Conservation (phyloP, 2,113 vertebrate species). For the Tragelaphus strepsiceros region DNA sequence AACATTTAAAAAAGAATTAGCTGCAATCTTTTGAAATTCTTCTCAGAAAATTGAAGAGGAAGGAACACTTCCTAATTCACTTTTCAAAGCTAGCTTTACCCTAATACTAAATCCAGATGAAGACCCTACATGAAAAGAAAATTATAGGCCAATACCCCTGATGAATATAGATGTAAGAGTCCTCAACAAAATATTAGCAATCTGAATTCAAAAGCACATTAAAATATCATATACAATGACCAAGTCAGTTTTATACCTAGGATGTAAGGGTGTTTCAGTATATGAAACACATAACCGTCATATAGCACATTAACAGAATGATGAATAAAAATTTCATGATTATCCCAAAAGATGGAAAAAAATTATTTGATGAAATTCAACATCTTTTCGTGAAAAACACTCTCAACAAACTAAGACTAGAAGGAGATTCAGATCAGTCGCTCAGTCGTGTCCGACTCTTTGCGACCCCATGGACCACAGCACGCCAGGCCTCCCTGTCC, state of each 20-base stretch:
- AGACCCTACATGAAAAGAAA: neutral
- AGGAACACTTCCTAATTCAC: neutral
- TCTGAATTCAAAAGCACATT: neutral
- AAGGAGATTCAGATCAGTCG: neutral
- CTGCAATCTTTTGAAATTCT: neutral
- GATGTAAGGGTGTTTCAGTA: neutral
- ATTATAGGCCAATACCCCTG: neutral
- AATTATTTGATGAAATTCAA: neutral
- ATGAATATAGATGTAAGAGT: neutral
- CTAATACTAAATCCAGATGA: neutral
- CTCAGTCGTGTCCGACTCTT: no score
- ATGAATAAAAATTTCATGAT: neutral
- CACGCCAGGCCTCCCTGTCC: no score
- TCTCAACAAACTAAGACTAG: neutral
- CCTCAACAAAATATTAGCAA: neutral
- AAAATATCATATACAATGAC: neutral
- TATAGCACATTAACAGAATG: neutral
- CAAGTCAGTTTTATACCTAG: neutral
- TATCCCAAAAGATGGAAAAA: neutral
- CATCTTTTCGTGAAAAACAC: neutral
- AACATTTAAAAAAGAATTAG: neutral
- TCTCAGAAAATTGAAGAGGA: neutral
- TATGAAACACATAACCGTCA: neutral
- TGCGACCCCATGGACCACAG: no score
- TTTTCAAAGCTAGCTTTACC: neutral